Evolutionary conservation across 53 echinoderm and acorn worm genomes (phyloP), one percentile per base, ranked within the genome.

Genomic region (Actinopyga echinites): DNA sequence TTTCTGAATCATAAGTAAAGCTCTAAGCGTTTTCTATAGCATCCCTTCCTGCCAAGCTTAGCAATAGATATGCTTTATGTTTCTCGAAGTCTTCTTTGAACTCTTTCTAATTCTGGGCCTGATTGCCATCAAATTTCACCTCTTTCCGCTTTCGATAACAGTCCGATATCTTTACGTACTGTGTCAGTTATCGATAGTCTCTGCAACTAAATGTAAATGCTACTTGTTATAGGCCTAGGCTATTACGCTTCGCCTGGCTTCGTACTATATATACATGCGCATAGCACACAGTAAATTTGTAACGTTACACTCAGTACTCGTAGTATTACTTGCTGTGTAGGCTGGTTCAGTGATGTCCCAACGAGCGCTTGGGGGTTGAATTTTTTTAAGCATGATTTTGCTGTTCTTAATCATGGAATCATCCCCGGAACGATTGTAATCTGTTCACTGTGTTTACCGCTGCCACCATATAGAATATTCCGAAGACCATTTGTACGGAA

Each of bases 11-110:
- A 65, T 30, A 65, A 6, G 65, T 65, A 35, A 65, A 65, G 65
- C 65, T 31, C 30, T 32, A 30, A 9, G 65, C 34, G 30, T 65
- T 65, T 21, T 65, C 65, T 65, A 65, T 65, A 32, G 65, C 65
- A 33, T 65, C 65, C 3, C 32, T 11, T 65, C 65, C 65, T 2
- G 65, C 29, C 65, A 65, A 15, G 31, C 31, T 30, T 8, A 60
- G 61, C 61, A 60, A 62, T 10, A 62, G 0, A 3, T 62, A 62
- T 30, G 12, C 33, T 31, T 32, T 32, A 30, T 28, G 65, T 8
- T 65, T 31, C 1, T 65, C 65, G 32, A 30, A 65, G 65, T 65
- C 65, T 35, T 65, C 34, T 11, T 20, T 65, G 20, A 31, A 30
- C 10, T 0, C 33, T 15, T 65, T 65, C 65, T 10, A 65, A 31